phyloP scores from a whole-genome alignment of 2,113 vertebrate genomes.

The Lepus timidus region DNA sequence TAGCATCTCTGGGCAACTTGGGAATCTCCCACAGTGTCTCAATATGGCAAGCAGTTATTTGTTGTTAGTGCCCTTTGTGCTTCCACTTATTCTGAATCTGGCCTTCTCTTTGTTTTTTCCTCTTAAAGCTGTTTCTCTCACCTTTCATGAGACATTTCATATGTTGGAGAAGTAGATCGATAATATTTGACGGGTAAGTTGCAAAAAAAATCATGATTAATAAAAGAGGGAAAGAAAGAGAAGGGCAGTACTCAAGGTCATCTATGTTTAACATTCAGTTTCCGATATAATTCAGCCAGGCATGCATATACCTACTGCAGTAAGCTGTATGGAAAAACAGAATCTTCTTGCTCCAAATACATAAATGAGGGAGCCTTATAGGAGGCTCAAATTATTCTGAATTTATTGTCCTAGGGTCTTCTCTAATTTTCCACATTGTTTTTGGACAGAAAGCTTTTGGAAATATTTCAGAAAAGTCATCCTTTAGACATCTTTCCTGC shows the following conservation, averaged over 20 bases:
- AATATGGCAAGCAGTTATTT: conserved; percentile 70
- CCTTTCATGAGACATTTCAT: not conserved
- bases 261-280: conserved; percentile 45
- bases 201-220: conserved; percentile 40
- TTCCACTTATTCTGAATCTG: conserved; percentile 55
- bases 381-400: not conserved
- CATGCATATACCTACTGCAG: not conserved
- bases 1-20: conserved; percentile 65
- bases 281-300: conserved; percentile 50
- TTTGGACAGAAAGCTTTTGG: not conserved
- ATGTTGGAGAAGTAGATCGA: not conserved
- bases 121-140: conserved; percentile 55
- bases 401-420: conserved; percentile 19
- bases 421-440: not conserved
- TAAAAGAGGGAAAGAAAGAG: conserved; percentile 48
- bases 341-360: conserved; percentile 33
- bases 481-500: not conserved
- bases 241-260: conserved; percentile 46
- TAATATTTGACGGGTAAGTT: conserved; percentile 18
- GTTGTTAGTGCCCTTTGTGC: conserved; percentile 27
- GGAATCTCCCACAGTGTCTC: conserved; percentile 68
- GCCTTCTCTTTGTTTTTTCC: not conserved
- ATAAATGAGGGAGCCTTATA: conserved; percentile 10
- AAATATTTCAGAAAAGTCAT: conserved; percentile 1
- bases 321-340: not conserved